Conservation (phyloP, 2,113 vertebrate genomes). For the Oncorhynchus clarkii region DNA sequence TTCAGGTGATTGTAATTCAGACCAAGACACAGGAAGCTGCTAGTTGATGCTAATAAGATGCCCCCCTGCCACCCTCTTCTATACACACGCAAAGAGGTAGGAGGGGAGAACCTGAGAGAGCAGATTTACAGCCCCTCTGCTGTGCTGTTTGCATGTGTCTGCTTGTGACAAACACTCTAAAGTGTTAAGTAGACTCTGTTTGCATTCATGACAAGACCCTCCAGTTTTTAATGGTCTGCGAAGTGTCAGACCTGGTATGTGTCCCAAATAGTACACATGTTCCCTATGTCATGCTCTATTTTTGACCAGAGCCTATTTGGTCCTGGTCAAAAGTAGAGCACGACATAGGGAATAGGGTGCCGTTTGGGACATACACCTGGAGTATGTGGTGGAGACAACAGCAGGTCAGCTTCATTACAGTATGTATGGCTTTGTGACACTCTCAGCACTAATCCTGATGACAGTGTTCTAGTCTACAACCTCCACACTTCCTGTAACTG, state of each 20-base stretch:
- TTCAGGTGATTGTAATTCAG: background rate
- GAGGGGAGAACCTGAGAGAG: constrained; percentile 8
- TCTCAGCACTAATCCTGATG: constrained; percentile 11
- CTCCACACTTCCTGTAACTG: background rate
- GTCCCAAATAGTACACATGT: no score
- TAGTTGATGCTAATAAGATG: background rate
- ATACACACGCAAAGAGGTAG: constrained; percentile 6
- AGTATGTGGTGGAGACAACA: constrained; percentile 31
- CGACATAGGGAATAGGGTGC: no score
- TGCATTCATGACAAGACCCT: constrained; percentile 39
- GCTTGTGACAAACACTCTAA: constrained; percentile 26
- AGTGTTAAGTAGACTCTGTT: constrained; percentile 46
- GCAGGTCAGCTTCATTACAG: constrained; percentile 41
- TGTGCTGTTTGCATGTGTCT: constrained; percentile 2
- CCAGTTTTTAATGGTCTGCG: constrained; percentile 29
- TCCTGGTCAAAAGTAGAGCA: no score
- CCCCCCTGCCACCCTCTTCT: background rate
- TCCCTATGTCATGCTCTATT: no score
- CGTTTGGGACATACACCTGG: background rate
- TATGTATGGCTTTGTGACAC: constrained; percentile 38
- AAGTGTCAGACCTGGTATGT: constrained; percentile 22
- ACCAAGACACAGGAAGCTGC: background rate
- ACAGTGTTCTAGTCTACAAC: background rate
- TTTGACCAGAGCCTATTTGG: no score
- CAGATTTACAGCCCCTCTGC: constrained; percentile 9